phyloP scores from a whole-genome alignment of 2,797 vertebrate genomes.

The Sternarchorhynchus goeldii region DNA sequence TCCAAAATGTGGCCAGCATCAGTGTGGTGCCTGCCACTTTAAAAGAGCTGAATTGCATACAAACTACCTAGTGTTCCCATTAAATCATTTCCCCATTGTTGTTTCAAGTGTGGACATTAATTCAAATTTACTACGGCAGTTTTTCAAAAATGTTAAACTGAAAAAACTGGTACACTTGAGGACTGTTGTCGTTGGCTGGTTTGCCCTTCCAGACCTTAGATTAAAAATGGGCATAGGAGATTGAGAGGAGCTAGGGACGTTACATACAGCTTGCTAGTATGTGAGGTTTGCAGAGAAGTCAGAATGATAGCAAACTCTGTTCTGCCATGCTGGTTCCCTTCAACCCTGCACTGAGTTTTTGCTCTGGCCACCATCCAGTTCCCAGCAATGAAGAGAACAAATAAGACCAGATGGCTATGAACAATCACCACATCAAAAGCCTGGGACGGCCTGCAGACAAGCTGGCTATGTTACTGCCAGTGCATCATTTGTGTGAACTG shows the following conservation, averaged over 20 bases:
- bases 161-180: not conserved
- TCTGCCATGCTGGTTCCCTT: not conserved
- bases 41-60: too few species aligned
- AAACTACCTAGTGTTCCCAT: too few species aligned
- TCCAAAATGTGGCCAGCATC: too few species aligned
- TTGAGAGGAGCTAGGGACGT: not conserved
- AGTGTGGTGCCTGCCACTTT: too few species aligned
- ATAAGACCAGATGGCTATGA: constrained; percentile 44
- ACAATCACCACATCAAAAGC: constrained; percentile 32
- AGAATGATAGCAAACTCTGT: constrained; percentile 13
- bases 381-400: constrained; percentile 26
- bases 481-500: constrained; percentile 16
- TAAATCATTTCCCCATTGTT: too few species aligned
- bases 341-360: constrained; percentile 6
- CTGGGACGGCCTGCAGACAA: constrained; percentile 7
- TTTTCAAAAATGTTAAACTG: not conserved
- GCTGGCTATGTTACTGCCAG: constrained; percentile 27
- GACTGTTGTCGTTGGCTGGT: not conserved
- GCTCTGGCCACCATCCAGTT: constrained; percentile 18
- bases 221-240: not conserved
- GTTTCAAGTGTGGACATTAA: too few species aligned
- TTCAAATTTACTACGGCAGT: too few species aligned
- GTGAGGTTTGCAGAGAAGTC: not conserved
- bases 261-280: not conserved
- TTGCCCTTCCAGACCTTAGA: not conserved